Evolutionary conservation across 30 jellyfish, hydroid and myxozoan species (phyloP).

Genomic region (Turritopsis dohrnii): DNA sequence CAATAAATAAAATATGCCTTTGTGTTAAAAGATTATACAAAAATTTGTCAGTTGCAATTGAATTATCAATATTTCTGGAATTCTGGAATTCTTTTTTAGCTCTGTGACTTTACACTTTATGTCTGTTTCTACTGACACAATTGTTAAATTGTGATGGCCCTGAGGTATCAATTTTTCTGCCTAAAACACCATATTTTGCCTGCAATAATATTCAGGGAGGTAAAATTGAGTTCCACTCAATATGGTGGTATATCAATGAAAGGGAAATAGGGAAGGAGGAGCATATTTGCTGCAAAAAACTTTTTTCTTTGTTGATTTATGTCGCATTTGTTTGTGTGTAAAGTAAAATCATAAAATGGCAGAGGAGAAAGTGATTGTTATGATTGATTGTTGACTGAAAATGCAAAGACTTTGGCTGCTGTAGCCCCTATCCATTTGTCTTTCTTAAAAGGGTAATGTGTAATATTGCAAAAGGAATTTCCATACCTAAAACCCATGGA

Average conservation of each 20-base stretch:
- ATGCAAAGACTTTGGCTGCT: neutral
- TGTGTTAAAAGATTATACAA: neutral
- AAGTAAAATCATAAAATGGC: neutral
- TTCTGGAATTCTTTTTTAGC: neutral
- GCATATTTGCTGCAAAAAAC: neutral
- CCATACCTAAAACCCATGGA: neutral
- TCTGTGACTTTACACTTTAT: neutral
- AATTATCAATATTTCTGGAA: neutral
- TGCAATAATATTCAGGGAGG: neutral
- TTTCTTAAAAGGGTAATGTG: neutral
- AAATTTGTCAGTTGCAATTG: neutral
- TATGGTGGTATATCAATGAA: neutral
- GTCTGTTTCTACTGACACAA: neutral
- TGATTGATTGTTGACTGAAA: neutral
- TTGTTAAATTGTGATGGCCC: neutral
- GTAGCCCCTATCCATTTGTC: neutral
- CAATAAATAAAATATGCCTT: neutral
- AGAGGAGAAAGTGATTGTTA: neutral
- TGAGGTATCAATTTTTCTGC: neutral
- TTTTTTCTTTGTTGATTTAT: neutral
- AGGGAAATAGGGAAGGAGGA: neutral
- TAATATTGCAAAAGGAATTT: neutral
- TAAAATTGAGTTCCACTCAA: neutral
- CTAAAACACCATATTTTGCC: neutral
- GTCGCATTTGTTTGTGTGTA: neutral